Conservation (phyloP, 2,797 vertebrate species). For the Tympanoctomys barrerae region DNA sequence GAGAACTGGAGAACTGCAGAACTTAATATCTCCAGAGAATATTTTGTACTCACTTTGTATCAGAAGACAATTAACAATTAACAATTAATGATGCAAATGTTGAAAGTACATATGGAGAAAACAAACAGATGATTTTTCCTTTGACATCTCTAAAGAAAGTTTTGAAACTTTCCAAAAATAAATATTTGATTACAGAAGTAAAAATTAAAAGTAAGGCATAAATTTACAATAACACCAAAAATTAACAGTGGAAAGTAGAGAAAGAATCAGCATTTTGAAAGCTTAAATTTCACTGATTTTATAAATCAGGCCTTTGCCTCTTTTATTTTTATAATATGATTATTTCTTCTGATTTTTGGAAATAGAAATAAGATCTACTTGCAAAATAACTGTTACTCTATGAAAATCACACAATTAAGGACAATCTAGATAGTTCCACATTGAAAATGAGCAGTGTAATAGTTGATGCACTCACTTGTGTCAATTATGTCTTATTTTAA, state of each 20-base stretch:
- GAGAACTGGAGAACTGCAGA: too few relatives aligned
- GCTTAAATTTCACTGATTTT: not conserved
- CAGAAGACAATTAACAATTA: too few relatives aligned
- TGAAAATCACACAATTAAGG: not conserved
- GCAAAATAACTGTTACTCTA: not conserved
- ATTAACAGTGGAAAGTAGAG: not conserved
- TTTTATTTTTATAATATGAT: not conserved
- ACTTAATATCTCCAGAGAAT: too few relatives aligned
- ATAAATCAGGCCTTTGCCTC: not conserved
- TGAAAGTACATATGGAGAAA: not conserved
- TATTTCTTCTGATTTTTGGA: not conserved
- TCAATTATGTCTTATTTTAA: not conserved
- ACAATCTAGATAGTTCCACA: not conserved
- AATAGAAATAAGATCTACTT: not conserved
- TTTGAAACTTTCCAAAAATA: not conserved
- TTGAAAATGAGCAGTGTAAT: not conserved
- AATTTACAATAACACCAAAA: not conserved
- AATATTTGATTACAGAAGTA: not conserved
- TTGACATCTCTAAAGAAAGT: not conserved
- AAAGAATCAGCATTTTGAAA: not conserved
- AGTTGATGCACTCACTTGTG: not conserved
- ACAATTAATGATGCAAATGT: not conserved
- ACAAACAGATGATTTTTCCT: not conserved
- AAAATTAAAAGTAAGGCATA: not conserved
- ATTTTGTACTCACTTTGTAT: too few relatives aligned